Evolutionary conservation across 2,888 invertebrate species (phyloP), one percentile per base, ranked within the genome.

Genomic region (Philhelius pedissequus): DNA sequence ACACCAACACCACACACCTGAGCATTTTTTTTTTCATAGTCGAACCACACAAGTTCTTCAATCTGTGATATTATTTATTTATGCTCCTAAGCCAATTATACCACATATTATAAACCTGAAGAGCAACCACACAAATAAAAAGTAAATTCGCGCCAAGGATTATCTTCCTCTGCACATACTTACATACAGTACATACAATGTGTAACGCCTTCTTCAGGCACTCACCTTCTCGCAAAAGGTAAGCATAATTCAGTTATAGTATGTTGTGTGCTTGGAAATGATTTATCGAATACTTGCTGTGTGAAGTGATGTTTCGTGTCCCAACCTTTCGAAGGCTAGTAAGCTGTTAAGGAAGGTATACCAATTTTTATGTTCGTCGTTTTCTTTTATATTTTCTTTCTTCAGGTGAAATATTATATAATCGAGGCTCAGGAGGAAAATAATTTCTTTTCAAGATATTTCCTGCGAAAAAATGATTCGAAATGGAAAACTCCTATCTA

Each of bases 401-500:
- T 62, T 38, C 75, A 66, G 66, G 66, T 75, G 66, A 75, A 64
- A 64, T 64, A 64, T 75, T 75, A 75, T 75, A 75, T 75, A 75
- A 75, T 22, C 45, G n/a, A 64, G n/a, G 25, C 56, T 56, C 75
- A 64, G 64, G 43, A 64, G 64, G 74, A 74, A 18, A 64, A 52
- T 62, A 13, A 22, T 27, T 52, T 32, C 30, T 62, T 48, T 4
- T 18, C 27, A 35, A 71, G n/a, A 20, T 15, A 3, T 13, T 20
- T 48, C 9, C 3, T 20, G 20, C 32, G 48, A 32, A 48, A 20
- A 22, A 48, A 45, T 30, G 20, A 50, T 38, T 7, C 11, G 4
- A n/a, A 15, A 58, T 43, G 45, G 25, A 50, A 48, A 60, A 48
- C 48, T 25, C 50, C 48, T 38, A 58, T 15, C n/a, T n/a, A 43